Conservation (phyloP, 2,888 invertebrate species). For the Sesamia inferens region DNA sequence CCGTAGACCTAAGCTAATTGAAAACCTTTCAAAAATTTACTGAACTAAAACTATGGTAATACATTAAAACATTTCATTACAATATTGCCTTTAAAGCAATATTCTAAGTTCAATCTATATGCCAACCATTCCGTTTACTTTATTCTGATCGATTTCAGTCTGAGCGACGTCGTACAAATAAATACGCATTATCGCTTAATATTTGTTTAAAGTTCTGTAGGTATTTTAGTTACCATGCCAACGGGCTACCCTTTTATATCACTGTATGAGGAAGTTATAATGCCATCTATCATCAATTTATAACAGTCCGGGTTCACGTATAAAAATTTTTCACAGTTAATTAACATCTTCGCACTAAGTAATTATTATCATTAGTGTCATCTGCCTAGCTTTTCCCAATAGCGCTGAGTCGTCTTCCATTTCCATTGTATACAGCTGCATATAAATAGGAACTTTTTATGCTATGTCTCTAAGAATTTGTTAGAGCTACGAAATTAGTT, state of each 20-base stretch:
- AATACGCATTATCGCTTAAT: slow-evolving; percentile 33
- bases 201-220: slow-evolving; percentile 37
- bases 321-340: too few species aligned
- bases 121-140: slow-evolving; percentile 27
- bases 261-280: not conserved
- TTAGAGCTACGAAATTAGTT: not conserved
- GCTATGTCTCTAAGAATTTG: not conserved
- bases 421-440: too few species aligned
- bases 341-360: too few species aligned
- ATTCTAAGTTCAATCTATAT: slow-evolving; percentile 25
- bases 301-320: not conserved
- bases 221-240: slow-evolving; percentile 26
- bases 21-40: not conserved
- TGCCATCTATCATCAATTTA: too few species aligned
- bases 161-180: slow-evolving; percentile 26
- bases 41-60: slow-evolving; percentile 15
- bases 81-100: slow-evolving; percentile 21
- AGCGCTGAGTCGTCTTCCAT: too few species aligned
- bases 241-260: not conserved
- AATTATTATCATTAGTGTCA: too few species aligned
- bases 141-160: slow-evolving; percentile 46
- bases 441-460: not conserved
- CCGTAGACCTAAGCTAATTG: too few species aligned
- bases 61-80: slow-evolving; percentile 31
- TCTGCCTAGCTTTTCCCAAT: too few species aligned